Evolutionary conservation across 2,888 invertebrate genomes (phyloP), one percentile per base, ranked within the genome.

Genomic region (Cosmia pyralina): DNA sequence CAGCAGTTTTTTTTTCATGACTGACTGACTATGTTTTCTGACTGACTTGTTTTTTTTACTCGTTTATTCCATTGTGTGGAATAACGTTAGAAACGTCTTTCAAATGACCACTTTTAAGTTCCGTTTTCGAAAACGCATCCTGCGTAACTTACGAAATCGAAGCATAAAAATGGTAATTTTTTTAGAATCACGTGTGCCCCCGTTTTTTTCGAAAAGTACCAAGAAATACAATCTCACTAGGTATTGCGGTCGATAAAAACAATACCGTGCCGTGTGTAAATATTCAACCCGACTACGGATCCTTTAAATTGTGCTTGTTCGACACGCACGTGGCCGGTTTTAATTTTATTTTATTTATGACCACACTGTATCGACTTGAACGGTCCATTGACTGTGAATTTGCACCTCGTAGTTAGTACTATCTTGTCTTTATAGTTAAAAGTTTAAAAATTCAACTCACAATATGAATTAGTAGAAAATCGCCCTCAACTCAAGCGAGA

Each of bases 381-480:
- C 1, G 19, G 6, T 22, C 19, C 2, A 38, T 69, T 13, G 2
- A 55, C 0, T 46, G 6, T 10, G 38, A 38, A 53, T 10, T 19
- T 55, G 15, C 2, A 53, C 13, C n/a, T 46, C 6, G 34, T 15
- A 15, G 15, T 17, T 28, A 22, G 28, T 55, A 8, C 3, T 13
- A 41, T 50, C 11, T 34, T 7, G 1, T 67, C 7, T 17, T n/a
- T 41, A 15, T 50, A 15, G 15, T 28, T 28, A 4, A 34, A 34
- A 34, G 2, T 34, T 7, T 22, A 11, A 17, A 34, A 41, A 17
- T 19, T 22, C 2, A 22, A 22, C 15, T 13, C 10, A 4, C 22
- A 75, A 48, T 38, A 17, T 4, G 6, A 34, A 22, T 19, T 66
- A 22, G 58, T 46, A 77, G 22, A 13, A 68, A 46, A 19, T 44